Evolutionary conservation across 2,888 invertebrate genomes (phyloP).

Genomic region (Resseliella maxima): DNA sequence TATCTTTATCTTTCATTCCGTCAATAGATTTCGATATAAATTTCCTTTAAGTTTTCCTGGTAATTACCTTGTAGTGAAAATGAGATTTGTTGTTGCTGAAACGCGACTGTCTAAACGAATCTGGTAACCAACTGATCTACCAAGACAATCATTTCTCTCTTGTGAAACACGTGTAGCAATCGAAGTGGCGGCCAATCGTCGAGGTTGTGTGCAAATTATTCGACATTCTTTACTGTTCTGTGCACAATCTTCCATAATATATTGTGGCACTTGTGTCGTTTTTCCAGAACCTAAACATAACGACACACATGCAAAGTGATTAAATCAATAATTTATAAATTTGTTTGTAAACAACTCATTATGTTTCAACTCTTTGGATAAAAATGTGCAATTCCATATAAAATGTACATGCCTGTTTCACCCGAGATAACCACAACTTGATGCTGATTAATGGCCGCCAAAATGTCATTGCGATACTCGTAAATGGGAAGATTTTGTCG

Average conservation of each 20-base stretch:
- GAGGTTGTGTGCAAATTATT: constrained; percentile 93
- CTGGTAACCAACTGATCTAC: constrained; percentile 86
- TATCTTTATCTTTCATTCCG: too few species aligned
- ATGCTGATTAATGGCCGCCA: constrained; percentile 74
- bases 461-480: constrained; percentile 74
- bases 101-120: constrained; percentile 89
- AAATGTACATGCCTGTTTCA: constrained; percentile 73
- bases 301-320: too few species aligned
- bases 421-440: constrained; percentile 82
- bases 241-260: constrained; percentile 82
- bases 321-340: background rate
- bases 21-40: too few species aligned
- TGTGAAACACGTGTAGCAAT: constrained; percentile 85
- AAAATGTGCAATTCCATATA: background rate
- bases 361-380: background rate
- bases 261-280: constrained; percentile 96
- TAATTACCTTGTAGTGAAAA: constrained; percentile 62
- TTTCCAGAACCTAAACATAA: constrained; percentile 84
- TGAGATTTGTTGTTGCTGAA: constrained; percentile 68
- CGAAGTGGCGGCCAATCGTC: constrained; percentile 89
- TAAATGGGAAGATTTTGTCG: constrained; percentile 78
- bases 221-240: constrained; percentile 75
- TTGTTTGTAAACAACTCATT: too few species aligned
- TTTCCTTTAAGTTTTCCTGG: too few species aligned
- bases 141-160: constrained; percentile 78